Base-by-base conservation (phyloP, 92 coral and sea anemone genomes). In the Zoanthus gigantus region DNA sequence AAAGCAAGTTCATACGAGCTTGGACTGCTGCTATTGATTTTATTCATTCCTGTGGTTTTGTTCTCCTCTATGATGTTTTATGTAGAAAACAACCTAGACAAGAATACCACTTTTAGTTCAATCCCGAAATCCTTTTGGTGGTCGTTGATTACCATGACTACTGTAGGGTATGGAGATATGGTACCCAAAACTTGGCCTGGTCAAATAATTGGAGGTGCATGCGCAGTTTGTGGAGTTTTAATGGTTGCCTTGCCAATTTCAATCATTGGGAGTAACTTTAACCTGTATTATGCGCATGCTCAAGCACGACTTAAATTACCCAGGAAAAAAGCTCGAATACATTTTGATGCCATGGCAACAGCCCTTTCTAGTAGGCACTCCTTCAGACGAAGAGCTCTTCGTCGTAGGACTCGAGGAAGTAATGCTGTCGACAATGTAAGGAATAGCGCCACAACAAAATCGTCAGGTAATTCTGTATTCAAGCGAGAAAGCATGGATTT, bases 1-100 rank as follows among this genome's bases (percentile, higher is more conserved):
- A 96, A 96, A 74, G 99, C 99, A n/a, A 95, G 99, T 88, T 96
- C 99, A 3, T 96, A 96, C 84, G 99, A 96, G 65, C 84, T 96
- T 48, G 95, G 94, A 12, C 94, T 96, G 1, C 90, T 96, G 14
- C 66, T 96, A 5, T 76, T 93, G 17, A 96, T 96, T 63, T 90
- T 96, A 1, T 71, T 96, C 1, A 95, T 96, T 53, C 99, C 99
- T 0, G 99, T 96, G 0, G 75, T 96, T 45, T 82, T 96, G 0
- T 96, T 96, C 77, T 96, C 99, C 10, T 96, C 99, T 0, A 88
- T 96, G 54, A 95, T 96, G 68, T 93, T 77, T 56, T 96, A 93
- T 89, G 92, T 92, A 4, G 99, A 96, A 66, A 89, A 74, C 16
- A 88, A 83, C 9, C 45, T 92, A 52, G 87, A 94, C 32, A 78